Conservation (phyloP, 2,113 vertebrate genomes). For the Sterna hirundo region DNA sequence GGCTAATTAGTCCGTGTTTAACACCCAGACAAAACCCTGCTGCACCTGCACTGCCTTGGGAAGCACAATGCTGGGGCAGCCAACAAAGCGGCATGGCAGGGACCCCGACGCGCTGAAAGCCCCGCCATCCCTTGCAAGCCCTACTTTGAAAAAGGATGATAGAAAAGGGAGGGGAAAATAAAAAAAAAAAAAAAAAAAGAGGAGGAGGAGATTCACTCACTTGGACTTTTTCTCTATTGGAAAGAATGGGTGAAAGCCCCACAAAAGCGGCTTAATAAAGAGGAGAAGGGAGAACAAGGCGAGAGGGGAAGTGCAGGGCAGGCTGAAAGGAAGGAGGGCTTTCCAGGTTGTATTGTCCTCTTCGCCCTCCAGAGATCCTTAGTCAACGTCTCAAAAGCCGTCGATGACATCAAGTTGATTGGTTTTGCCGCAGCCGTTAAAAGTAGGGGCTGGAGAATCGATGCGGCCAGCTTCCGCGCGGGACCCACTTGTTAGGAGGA, state of each 20-base stretch:
- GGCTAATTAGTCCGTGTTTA: conserved; percentile 30
- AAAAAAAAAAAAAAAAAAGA: neutral
- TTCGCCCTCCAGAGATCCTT: neutral
- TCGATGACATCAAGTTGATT: conserved; percentile 46
- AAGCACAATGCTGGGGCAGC: conserved; percentile 10
- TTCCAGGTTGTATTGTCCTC: conserved; percentile 45
- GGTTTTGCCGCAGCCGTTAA: conserved; percentile 12
- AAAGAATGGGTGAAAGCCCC: conserved; percentile 51
- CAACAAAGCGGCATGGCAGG: conserved; percentile 57
- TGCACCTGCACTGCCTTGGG: conserved; percentile 66
- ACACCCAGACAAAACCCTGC: conserved; percentile 36
- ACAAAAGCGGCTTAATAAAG: conserved; percentile 59
- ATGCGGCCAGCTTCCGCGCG: neutral
- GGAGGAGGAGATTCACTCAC: conserved; percentile 43
- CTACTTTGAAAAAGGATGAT: neutral
- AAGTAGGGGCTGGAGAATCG: neutral
- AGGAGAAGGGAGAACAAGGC: conserved; percentile 28
- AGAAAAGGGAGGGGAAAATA: neutral
- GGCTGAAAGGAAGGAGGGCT: conserved; percentile 48
- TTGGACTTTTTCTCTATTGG: conserved; percentile 45
- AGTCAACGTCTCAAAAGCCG: conserved; percentile 16
- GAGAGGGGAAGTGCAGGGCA: conserved; percentile 39
- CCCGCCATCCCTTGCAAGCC: neutral
- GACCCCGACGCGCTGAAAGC: neutral
- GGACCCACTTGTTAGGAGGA: neutral